Evolutionary conservation across 2,113 vertebrate genomes (phyloP).

Genomic region (Herpailurus yagouaroundi): DNA sequence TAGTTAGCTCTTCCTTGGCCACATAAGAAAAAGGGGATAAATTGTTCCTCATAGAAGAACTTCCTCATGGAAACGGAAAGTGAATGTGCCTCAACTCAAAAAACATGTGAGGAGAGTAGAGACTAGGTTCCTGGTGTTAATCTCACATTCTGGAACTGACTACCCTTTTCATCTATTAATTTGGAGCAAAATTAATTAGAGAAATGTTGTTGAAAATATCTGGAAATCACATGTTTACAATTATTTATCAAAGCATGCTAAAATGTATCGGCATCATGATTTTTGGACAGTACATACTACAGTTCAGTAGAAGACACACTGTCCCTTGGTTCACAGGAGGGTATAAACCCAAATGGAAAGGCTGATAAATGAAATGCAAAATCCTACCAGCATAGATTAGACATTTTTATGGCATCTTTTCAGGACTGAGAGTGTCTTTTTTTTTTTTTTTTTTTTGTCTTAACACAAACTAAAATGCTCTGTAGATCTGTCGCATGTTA

Average conservation of each 20-base stretch:
- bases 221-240: background rate
- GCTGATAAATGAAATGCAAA: background rate
- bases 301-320: background rate
- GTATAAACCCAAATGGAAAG: background rate
- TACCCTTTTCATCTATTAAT: background rate
- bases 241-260: background rate
- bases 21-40: background rate
- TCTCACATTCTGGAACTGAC: background rate
- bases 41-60: background rate
- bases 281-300: background rate
- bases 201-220: background rate
- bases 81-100: background rate
- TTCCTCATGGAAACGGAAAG: background rate
- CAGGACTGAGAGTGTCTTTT: background rate
- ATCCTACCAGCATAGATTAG: background rate
- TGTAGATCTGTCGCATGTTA: background rate
- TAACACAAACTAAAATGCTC: conserved; percentile 1
- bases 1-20: background rate
- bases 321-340: background rate
- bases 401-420: background rate
- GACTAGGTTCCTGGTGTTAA: background rate
- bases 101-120: background rate
- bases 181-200: background rate
- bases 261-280: background rate
- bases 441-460: background rate